Evolutionary conservation across 2,888 invertebrate species (phyloP).

Genomic region (Nomada hirtipes): DNA sequence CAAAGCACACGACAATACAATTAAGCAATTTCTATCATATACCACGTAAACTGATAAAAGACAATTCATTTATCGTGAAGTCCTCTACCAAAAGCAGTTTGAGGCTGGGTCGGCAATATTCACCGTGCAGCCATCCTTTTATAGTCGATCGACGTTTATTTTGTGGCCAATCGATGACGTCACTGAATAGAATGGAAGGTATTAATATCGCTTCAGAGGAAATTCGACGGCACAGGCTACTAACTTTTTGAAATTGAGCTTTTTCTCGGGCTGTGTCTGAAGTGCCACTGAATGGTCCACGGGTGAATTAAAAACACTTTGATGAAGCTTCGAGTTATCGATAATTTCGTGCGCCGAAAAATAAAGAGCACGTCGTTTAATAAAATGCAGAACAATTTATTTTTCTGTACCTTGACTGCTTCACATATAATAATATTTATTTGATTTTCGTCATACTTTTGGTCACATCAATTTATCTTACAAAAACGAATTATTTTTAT

Average conservation of each 20-base stretch:
- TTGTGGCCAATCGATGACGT: conserved; percentile 33
- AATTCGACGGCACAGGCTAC: not conserved
- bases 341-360: not conserved
- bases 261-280: not conserved
- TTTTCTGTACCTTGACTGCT: no score
- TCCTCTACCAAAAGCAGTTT: no score
- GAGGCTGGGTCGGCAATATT: no score
- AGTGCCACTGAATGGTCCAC: not conserved
- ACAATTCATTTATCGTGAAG: no score
- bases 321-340: conserved; percentile 10
- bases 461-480: no score
- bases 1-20: no score
- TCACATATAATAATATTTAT: no score
- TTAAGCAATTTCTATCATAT: no score
- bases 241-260: conserved; percentile 21
- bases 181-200: conserved; percentile 9
- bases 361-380: not conserved
- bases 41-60: no score
- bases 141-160: conserved; percentile 8
- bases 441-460: no score
- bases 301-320: conserved; percentile 8
- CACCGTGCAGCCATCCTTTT: not conserved
- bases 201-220: conserved; percentile 25
- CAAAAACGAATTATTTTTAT: no score
- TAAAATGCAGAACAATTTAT: no score